Percentiles rank a stretch among this genome's conserved stretches.
Conservation (phyloP, 2,113 vertebrate species). For the Apodemus sylvaticus region DNA sequence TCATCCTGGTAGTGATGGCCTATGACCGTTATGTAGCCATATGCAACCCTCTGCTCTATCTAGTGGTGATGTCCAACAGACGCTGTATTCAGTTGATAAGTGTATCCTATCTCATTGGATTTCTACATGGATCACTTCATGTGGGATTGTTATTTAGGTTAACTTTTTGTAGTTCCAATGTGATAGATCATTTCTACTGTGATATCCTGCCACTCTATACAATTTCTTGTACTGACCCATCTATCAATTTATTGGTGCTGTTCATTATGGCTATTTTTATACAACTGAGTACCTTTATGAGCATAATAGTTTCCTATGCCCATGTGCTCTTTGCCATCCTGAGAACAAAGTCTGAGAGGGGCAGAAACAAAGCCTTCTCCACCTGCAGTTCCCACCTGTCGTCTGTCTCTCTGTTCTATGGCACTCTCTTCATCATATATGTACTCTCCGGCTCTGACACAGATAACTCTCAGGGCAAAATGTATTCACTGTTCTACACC, state of each 20-base stretch:
- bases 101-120: not conserved
- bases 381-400: not conserved
- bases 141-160: not conserved
- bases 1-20: not conserved
- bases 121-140: not conserved
- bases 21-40: not conserved
- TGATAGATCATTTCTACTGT: conserved; percentile 63
- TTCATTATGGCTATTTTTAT: conserved; percentile 35
- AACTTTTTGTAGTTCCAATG: conserved; percentile 44
- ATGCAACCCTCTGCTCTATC: not conserved
- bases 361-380: not conserved
- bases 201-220: conserved; percentile 53
- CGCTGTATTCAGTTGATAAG: not conserved
- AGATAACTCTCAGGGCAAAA: conserved; percentile 32
- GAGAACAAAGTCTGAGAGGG: not conserved
- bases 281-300: conserved; percentile 22
- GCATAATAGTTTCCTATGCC: conserved; percentile 54
- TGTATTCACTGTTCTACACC: conserved; percentile 52
- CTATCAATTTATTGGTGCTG: conserved; percentile 25
- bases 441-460: not conserved
- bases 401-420: not conserved
- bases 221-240: conserved; percentile 69
- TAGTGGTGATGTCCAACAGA: not conserved
- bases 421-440: conserved; percentile 40
- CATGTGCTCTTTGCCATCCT: conserved; percentile 32